Base-by-base conservation (phyloP, 37 sponge, comb jelly and placozoan species). In the Hormiphora californensis region DNA sequence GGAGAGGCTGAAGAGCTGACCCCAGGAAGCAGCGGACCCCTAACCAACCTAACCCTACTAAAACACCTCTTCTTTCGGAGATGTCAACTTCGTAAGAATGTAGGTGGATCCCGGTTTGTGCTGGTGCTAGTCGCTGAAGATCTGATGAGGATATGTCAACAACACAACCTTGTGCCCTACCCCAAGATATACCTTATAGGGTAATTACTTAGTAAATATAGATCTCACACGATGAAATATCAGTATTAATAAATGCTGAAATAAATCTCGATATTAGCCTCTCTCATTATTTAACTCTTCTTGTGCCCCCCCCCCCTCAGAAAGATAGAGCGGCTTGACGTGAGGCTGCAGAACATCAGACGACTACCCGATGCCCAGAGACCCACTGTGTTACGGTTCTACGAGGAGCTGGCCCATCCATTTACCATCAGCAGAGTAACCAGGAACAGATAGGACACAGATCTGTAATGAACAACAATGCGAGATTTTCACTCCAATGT, bases 381-480 rank as follows among this genome's bases (percentile, higher is more conserved):
- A 65, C 67, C 67, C 7, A 38, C 67, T 32, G 67, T 39, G 9
- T 19, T 65, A 32, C 67, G 67, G 9, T 65, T 65, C 67, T 36
- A 36, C 2, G 33, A 33, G 37, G 67, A 65, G 67, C 37, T 65
- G 36, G 15, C 38, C 67, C 21, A 65, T 15, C 67, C 67, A 3
- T 65, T 65, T 39, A 65, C 33, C 37, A 19, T 65, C n/a, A n/a
- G n/a, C n/a, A n/a, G n/a, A n/a, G n/a, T n/a, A n/a, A n/a, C n/a
- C n/a, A n/a, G n/a, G n/a, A n/a, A n/a, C n/a, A n/a, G n/a, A n/a
- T n/a, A n/a, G n/a, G n/a, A n/a, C n/a, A n/a, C n/a, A n/a, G n/a
- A n/a, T n/a, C n/a, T n/a, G n/a, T n/a, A n/a, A n/a, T n/a, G n/a
- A n/a, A n/a, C n/a, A n/a, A n/a, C n/a, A n/a, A n/a, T n/a, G n/a